Evolutionary conservation across 2,797 vertebrate species (phyloP).

Genomic region (Urocyon cinereoargenteus): DNA sequence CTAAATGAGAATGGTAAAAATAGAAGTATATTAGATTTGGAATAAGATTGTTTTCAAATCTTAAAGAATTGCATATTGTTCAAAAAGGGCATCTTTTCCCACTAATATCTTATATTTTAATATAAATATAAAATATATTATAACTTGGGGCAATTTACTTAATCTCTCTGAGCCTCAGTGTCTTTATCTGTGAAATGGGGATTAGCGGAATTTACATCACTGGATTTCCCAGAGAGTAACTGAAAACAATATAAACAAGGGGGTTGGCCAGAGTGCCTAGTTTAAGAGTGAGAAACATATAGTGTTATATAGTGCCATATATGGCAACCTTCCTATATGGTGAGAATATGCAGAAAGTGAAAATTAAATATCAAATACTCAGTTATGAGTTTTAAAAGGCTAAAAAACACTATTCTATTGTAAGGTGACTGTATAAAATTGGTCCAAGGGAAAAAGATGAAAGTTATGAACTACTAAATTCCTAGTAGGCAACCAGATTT

Average conservation of each 20-base stretch:
- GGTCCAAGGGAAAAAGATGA: neutral
- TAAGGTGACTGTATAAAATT: neutral
- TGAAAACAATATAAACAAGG: slow-evolving; percentile 46
- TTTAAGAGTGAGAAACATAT: neutral
- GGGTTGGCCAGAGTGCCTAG: neutral
- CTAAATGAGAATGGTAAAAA: neutral
- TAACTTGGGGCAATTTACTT: slow-evolving; percentile 38
- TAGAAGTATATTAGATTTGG: neutral
- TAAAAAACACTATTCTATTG: slow-evolving; percentile 3
- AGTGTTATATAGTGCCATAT: neutral
- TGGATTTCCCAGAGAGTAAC: slow-evolving; percentile 12
- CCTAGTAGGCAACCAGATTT: slow-evolving; percentile 38
- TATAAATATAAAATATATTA: neutral
- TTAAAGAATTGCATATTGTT: neutral
- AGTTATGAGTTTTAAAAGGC: neutral
- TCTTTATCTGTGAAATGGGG: slow-evolving; percentile 14
- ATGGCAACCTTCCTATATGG: neutral
- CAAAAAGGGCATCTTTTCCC: neutral
- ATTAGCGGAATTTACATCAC: slow-evolving; percentile 26
- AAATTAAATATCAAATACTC: neutral
- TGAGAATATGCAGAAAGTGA: neutral
- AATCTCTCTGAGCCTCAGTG: neutral
- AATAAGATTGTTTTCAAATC: slow-evolving; percentile 4
- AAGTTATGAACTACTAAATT: neutral
- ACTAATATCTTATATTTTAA: neutral